A percentile compares a stretch with the other conserved stretches of the same genome.
phyloP scores from a whole-genome alignment of 1,140 invertebrate species.

The Teleopsis dalmanni region DNA sequence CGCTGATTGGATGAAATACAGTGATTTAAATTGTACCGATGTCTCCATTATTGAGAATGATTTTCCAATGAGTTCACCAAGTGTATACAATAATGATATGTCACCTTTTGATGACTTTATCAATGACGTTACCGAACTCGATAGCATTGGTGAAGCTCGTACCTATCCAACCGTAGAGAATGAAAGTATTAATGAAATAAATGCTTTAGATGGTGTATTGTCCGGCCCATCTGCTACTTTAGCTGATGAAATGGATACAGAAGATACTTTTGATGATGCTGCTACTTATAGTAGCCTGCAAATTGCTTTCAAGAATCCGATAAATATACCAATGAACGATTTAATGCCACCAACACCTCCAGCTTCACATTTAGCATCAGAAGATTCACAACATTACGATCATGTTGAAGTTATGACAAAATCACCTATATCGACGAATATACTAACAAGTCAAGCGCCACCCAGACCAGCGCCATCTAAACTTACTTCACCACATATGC shows the following conservation, averaged over 20 bases:
- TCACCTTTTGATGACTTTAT: too few relatives aligned
- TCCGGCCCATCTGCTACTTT: neutral
- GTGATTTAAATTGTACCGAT: too few relatives aligned
- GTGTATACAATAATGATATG: too few relatives aligned
- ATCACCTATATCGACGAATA: slow-evolving; percentile 47
- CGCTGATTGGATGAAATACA: slow-evolving; percentile 40
- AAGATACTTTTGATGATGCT: slow-evolving; percentile 62
- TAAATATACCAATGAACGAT: slow-evolving; percentile 50
- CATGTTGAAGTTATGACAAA: slow-evolving; percentile 28
- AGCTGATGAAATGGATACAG: slow-evolving; percentile 45
- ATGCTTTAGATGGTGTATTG: slow-evolving; percentile 18
- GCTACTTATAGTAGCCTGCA: slow-evolving; percentile 75
- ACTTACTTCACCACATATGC: slow-evolving; percentile 15
- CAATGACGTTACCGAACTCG: too few relatives aligned
- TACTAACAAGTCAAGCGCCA: slow-evolving; percentile 29
- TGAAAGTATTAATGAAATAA: slow-evolving; percentile 41
- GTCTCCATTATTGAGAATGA: slow-evolving; percentile 20
- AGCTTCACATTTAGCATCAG: slow-evolving; percentile 28
- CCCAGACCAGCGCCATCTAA: slow-evolving; percentile 10
- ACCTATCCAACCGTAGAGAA: too few relatives aligned
- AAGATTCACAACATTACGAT: slow-evolving; percentile 36
- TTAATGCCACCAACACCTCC: slow-evolving; percentile 36
- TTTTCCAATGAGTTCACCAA: neutral
- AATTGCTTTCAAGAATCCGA: slow-evolving; percentile 77
- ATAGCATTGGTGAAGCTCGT: too few relatives aligned